phyloP scores from a whole-genome alignment of 2,888 invertebrate species.

The Drosophila kuntzei region DNA sequence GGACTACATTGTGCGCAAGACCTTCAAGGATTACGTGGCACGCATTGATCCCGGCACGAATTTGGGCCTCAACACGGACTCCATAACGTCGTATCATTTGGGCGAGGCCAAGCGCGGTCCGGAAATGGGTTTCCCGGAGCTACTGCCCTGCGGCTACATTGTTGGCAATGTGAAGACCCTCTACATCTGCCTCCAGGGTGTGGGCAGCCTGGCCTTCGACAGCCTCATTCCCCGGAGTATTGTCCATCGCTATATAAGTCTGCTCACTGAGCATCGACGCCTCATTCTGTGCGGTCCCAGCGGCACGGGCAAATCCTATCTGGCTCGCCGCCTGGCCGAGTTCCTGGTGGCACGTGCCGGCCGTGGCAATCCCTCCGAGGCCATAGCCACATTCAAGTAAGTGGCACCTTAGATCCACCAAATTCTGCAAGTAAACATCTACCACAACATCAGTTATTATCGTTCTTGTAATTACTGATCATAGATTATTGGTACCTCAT shows the following conservation, averaged over 20 bases:
- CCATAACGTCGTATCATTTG: conserved; percentile 96
- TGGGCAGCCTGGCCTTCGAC: conserved; percentile 95
- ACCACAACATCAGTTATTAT: too few relatives aligned
- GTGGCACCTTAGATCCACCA: conserved; percentile 71
- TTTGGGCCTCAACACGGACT: conserved; percentile 93
- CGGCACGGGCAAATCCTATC: conserved; percentile 98
- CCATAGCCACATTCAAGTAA: conserved; percentile 97
- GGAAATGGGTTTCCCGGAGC: conserved; percentile 93
- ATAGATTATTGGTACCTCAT: too few relatives aligned
- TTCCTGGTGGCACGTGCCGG: conserved; percentile 94
- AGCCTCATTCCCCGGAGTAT: conserved; percentile 98
- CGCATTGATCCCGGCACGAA: conserved; percentile 97
- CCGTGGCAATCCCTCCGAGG: conserved; percentile 93
- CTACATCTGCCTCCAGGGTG: conserved; percentile 95
- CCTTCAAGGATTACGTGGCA: conserved; percentile 97
- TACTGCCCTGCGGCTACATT: conserved; percentile 97
- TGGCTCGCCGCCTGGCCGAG: conserved; percentile 97
- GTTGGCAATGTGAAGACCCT: conserved; percentile 94
- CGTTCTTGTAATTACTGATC: too few relatives aligned
- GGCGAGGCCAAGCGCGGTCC: conserved; percentile 94
- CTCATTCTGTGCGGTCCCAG: conserved; percentile 98
- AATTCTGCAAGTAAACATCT: background rate
- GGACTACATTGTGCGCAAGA: conserved; percentile 95
- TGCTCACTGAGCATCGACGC: conserved; percentile 95
- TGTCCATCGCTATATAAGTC: conserved; percentile 95